These are phyloP conservation scores for Himalopsyche kuldschensis DNA, from an alignment of 2,888 invertebrate species.

Conservation along the genomic window DNA sequence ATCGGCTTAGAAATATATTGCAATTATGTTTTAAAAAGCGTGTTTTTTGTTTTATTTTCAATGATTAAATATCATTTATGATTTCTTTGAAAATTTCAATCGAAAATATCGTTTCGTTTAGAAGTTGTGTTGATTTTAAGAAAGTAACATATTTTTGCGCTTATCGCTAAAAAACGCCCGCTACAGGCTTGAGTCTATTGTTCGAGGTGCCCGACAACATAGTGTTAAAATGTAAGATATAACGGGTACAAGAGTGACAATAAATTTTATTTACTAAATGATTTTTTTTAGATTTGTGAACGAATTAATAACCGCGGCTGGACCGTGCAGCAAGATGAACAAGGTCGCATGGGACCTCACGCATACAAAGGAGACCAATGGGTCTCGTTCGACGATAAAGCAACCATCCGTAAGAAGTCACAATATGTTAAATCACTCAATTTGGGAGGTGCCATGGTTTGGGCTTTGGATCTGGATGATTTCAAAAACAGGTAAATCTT, in stretches of 20 bases:
- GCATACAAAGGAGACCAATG: constrained; percentile 87
- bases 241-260: not conserved
- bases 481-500: constrained; percentile 65
- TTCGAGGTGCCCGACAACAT: no score
- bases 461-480: constrained; percentile 89
- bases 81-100: no score
- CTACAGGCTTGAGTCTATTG: not conserved
- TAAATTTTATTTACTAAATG: not conserved
- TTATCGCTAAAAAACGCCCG: not conserved
- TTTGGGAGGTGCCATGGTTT: constrained; percentile 87
- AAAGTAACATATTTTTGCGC: not conserved
- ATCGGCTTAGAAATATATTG: no score
- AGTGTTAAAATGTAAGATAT: not conserved
- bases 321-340: constrained; percentile 77
- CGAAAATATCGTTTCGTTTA: no score
- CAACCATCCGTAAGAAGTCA: constrained; percentile 78
- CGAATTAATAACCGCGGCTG: constrained; percentile 76
- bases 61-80: no score
- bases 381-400: constrained; percentile 86
- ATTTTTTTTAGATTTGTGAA: constrained; percentile 70
- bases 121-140: not conserved
- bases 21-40: no score
- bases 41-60: no score
- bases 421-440: constrained; percentile 75
- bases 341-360: constrained; percentile 82